phyloP scores from a whole-genome alignment of 2,113 vertebrate species.

The Agelaius tricolor region DNA sequence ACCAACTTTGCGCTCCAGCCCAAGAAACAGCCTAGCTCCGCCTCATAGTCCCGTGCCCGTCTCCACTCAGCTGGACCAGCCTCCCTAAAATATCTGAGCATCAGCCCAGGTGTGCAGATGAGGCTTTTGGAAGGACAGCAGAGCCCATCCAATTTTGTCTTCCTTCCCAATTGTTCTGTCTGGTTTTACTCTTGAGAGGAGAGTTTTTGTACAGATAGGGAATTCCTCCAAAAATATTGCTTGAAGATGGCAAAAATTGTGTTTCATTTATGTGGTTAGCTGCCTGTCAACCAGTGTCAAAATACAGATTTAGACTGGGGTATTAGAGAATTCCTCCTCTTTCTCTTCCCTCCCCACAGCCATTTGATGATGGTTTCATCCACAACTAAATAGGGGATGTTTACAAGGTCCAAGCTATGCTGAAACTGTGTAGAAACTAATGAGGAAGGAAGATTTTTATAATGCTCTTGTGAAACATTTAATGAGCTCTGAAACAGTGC shows the following conservation, averaged over 20 bases:
- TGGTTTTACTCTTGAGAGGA: neutral
- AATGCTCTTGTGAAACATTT: neutral
- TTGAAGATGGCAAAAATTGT: neutral
- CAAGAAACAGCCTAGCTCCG: neutral
- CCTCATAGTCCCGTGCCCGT: neutral
- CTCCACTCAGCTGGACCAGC: neutral
- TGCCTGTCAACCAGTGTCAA: neutral
- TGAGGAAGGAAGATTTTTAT: neutral
- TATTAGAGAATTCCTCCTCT: neutral
- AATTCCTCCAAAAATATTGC: neutral
- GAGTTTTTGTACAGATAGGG: neutral
- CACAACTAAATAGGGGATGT: neutral
- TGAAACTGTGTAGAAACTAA: neutral
- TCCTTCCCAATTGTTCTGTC: neutral
- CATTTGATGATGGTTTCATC: neutral
- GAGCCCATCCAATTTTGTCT: neutral
- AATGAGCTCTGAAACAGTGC: constrained; percentile 13
- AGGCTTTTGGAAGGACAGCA: neutral
- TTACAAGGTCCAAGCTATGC: neutral
- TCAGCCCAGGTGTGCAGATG: neutral
- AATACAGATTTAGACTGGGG: neutral
- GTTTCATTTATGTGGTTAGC: neutral
- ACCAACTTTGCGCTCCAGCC: neutral
- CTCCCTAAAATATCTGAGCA: neutral
- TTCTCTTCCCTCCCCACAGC: neutral